Evolutionary conservation across 2,113 vertebrate species (phyloP), one percentile per base, ranked within the genome.

Genomic region (Oriolus oriolus): DNA sequence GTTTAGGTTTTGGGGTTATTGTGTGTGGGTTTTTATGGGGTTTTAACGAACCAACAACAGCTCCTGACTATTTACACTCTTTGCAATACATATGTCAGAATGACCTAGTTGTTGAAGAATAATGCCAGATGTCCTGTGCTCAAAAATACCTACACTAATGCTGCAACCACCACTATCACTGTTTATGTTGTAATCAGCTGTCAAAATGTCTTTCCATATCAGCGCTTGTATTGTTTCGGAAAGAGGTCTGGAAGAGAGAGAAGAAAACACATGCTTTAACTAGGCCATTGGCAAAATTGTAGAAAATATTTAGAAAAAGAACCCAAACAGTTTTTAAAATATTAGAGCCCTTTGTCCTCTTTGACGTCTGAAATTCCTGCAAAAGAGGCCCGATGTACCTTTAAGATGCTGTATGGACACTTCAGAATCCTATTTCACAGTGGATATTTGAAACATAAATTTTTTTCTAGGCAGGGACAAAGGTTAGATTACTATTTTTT

Each of bases 141-240:
- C 42, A 86, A 87, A 95, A 96, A 92, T 57, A 93, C 85, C 71
- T 57, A 53, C 27, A 16, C 31, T 79, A 75, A 87, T 71, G 76
- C 37, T 74, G 84, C 65, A 60, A 54, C 50, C 30, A 90, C 35
- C 30, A 59, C 65, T 61, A 61, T 71, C 33, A 61, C 44, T 82
- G 35, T 70, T 92, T 84, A 41, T 76, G 16, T 59, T 83, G 73
- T 87, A 93, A 93, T 94, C 89, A 92, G 66, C 24, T 80, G 57
- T n/a, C 37, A 33, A 0, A 1, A 35, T 79, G 28, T 21, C 50
- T 77, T 81, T 89, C 89, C 59, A 53, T 86, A 78, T 81, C 73
- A 85, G 28, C 28, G 13, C 6, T 88, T 54, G 8, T 33, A 79
- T 91, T 85, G 60, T 47, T 95, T 89, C 71, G 24, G 35, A 93